Percentiles rank a stretch among this genome's conserved stretches.
Conservation (phyloP, 2,797 vertebrate genomes). For the Hemitrygon akajei region DNA sequence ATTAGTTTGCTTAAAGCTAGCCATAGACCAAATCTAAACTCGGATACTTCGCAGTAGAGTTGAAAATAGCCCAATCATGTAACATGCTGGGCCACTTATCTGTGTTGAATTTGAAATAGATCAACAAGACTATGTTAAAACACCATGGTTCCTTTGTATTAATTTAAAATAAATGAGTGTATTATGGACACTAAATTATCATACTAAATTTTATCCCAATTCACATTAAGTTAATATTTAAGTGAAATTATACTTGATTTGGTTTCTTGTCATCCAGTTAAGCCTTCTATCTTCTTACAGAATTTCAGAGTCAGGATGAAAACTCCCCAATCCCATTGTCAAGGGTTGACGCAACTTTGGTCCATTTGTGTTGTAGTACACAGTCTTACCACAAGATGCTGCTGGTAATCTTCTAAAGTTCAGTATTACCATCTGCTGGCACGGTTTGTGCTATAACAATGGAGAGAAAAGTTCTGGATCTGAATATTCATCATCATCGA, state of each 20-base stretch:
- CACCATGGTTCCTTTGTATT: neutral
- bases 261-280: neutral
- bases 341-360: neutral
- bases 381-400: slow-evolving; percentile 25
- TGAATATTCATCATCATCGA: neutral
- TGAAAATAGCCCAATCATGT: neutral
- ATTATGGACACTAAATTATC: neutral
- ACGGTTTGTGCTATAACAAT: neutral
- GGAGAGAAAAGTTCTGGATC: neutral
- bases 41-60: neutral
- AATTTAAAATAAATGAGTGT: neutral
- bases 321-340: neutral
- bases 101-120: neutral
- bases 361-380: slow-evolving; percentile 14
- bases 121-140: neutral
- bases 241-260: neutral
- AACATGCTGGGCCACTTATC: neutral
- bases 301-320: slow-evolving; percentile 2
- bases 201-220: neutral
- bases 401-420: slow-evolving; percentile 12
- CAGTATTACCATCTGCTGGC: neutral
- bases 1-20: neutral
- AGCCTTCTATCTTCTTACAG: neutral
- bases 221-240: neutral
- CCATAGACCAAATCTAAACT: neutral